Percentiles rank a stretch among this genome's conserved stretches.
Evolutionary conservation across 1,140 invertebrate genomes (phyloP).

Genomic region (Diorhabda sublineata): DNA sequence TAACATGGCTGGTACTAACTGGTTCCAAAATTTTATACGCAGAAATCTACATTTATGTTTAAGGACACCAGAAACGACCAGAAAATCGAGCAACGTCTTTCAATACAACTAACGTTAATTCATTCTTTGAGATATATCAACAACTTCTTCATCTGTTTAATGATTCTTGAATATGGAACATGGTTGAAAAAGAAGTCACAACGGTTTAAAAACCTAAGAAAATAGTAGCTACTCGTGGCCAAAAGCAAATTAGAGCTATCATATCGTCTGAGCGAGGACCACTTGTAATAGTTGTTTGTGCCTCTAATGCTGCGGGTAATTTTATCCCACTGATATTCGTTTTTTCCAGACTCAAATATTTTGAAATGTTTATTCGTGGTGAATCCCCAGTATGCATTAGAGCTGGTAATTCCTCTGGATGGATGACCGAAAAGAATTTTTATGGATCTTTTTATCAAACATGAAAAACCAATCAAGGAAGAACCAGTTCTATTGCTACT

Average conservation of each 20-base stretch:
- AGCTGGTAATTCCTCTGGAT: slow-evolving; percentile 35
- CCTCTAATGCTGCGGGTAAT: slow-evolving; percentile 35
- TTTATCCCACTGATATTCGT: slow-evolving; percentile 40
- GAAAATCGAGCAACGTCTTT: slow-evolving; percentile 13
- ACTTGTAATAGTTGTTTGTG: slow-evolving; percentile 25
- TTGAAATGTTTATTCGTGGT: slow-evolving; percentile 30
- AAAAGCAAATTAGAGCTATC: slow-evolving; percentile 38
- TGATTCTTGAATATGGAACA: slow-evolving; percentile 6
- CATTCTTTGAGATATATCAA: slow-evolving; percentile 17
- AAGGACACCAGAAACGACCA: slow-evolving; percentile 31
- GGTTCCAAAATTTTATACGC: slow-evolving; percentile 31
- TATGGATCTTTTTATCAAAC: background rate
- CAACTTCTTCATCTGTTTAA: background rate
- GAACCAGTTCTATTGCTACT: too few species aligned
- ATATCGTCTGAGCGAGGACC: slow-evolving; percentile 39
- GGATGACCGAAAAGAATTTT: slow-evolving; percentile 39
- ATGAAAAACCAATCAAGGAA: too few species aligned
- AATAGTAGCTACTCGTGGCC: slow-evolving; percentile 35
- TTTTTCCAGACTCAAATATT: slow-evolving; percentile 31
- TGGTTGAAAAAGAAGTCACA: slow-evolving; percentile 15
- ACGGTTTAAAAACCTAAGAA: slow-evolving; percentile 32
- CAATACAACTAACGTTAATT: slow-evolving; percentile 19
- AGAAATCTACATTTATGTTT: slow-evolving; percentile 30
- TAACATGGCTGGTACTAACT: slow-evolving; percentile 29
- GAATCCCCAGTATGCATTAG: slow-evolving; percentile 34